Evolutionary conservation across 2,888 invertebrate genomes (phyloP).

Genomic region (Eristalinus sepulchralis): DNA sequence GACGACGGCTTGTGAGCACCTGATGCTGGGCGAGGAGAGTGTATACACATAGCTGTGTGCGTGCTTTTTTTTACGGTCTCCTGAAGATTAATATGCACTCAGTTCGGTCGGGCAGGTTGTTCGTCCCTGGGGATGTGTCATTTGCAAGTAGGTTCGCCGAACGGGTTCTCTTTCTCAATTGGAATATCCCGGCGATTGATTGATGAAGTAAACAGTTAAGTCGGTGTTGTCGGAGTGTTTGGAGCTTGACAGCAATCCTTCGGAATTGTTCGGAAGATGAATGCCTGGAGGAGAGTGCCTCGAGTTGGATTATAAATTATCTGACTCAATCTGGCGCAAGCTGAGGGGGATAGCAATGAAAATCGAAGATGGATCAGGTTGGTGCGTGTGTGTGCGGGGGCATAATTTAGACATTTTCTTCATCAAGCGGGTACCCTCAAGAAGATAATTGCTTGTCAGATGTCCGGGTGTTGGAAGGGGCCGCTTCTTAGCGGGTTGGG

Average conservation of each 20-base stretch:
- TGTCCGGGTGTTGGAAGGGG: neutral
- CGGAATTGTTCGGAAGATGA: slow-evolving; percentile 11
- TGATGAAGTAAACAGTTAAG: slow-evolving; percentile 39
- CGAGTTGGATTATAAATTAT: slow-evolving; percentile 19
- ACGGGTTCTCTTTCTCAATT: neutral
- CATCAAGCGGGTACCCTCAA: neutral
- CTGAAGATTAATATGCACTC: slow-evolving; percentile 23
- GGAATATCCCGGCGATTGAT: slow-evolving; percentile 34
- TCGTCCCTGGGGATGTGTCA: slow-evolving; percentile 8
- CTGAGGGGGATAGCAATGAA: neutral
- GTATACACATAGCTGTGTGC: no score
- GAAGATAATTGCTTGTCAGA: neutral
- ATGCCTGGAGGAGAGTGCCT: neutral
- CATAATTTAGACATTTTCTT: neutral
- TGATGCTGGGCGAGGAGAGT: slow-evolving; percentile 33
- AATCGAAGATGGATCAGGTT: neutral
- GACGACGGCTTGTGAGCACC: slow-evolving; percentile 43
- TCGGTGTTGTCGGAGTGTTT: neutral
- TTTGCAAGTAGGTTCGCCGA: slow-evolving; percentile 14
- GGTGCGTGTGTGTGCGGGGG: neutral
- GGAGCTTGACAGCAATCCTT: slow-evolving; percentile 14
- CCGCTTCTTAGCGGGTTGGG: neutral
- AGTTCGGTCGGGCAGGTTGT: slow-evolving; percentile 1
- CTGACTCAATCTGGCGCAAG: slow-evolving; percentile 2
- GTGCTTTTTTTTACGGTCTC: neutral